phyloP scores from a whole-genome alignment of 2,113 vertebrate genomes.

The Pangasianodon gigas region DNA sequence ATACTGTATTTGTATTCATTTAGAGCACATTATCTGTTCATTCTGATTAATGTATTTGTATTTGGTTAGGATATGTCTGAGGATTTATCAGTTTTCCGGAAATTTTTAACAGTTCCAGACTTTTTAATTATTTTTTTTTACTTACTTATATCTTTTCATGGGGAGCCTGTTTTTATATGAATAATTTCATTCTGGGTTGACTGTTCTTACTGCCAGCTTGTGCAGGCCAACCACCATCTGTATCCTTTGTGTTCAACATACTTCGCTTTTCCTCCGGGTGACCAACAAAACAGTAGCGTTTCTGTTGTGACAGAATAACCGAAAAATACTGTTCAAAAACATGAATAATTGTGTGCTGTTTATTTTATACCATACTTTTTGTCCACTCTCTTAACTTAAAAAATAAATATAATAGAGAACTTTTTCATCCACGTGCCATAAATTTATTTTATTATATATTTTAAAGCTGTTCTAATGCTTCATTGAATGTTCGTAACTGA shows the following conservation, averaged over 20 bases:
- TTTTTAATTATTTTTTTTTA: neutral
- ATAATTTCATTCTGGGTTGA: neutral
- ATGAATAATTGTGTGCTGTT: too few species aligned
- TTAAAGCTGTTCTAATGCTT: neutral
- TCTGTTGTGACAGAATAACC: neutral
- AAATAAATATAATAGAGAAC: too few species aligned
- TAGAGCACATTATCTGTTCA: too few species aligned
- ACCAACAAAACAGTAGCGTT: neutral
- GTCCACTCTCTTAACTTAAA: too few species aligned
- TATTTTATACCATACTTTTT: too few species aligned
- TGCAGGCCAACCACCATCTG: neutral
- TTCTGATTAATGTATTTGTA: too few species aligned
- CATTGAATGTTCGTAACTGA: neutral
- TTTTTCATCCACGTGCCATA: neutral
- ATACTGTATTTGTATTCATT: too few species aligned
- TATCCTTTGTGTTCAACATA: neutral
- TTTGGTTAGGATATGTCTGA: neutral
- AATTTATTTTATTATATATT: neutral
- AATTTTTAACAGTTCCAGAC: neutral
- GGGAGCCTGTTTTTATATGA: neutral
- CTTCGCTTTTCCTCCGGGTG: neutral
- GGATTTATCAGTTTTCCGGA: neutral
- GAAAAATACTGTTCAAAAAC: neutral
- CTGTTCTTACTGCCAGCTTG: neutral
- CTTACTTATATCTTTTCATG: neutral